These are phyloP conservation scores for Ecdyonurus torrentis DNA, from an alignment of 2,888 invertebrate genomes.

Conservation along the genomic window DNA sequence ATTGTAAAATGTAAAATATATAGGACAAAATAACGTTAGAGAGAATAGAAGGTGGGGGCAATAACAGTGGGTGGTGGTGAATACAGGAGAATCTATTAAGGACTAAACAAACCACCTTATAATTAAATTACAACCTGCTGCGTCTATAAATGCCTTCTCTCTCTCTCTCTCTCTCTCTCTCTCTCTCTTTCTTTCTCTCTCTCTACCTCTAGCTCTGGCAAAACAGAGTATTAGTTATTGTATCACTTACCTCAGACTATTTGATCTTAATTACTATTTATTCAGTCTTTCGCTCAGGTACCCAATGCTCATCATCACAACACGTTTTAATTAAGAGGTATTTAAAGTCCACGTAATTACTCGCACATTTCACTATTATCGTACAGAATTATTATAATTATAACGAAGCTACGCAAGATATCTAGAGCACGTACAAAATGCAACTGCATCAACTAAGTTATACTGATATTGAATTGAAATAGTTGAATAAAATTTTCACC, in stretches of 20 bases:
- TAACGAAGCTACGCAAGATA: too few species aligned
- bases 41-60: background rate
- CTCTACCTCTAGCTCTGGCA: too few species aligned
- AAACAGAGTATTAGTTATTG: too few species aligned
- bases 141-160: background rate
- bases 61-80: background rate
- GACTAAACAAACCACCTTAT: background rate
- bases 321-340: background rate
- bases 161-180: background rate
- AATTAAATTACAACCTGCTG: background rate
- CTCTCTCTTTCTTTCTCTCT: too few species aligned
- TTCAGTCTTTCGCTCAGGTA: too few species aligned
- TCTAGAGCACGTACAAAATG: too few species aligned
- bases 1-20: too few species aligned
- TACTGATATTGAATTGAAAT: background rate
- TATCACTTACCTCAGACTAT: too few species aligned
- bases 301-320: background rate
- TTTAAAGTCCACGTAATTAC: background rate
- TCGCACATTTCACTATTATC: too few species aligned
- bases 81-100: background rate
- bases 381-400: too few species aligned
- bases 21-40: too few species aligned
- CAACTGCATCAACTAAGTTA: background rate
- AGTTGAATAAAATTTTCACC: background rate
- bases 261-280: too few species aligned